Conservation (phyloP, 2,888 invertebrate species). For the Leptinotarsa haldemani region DNA sequence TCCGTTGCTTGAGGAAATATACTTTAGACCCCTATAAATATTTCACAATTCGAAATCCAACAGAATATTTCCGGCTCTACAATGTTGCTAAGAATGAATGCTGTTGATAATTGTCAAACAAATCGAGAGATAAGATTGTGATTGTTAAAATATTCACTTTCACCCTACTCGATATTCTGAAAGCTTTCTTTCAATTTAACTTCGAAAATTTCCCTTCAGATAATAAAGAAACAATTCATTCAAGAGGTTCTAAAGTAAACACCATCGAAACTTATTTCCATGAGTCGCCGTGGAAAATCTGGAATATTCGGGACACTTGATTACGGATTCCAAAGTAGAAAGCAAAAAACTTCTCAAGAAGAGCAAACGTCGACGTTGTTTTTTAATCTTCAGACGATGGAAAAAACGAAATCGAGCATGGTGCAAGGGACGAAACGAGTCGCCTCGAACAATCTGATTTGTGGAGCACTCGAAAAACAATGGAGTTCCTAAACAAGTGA, state of each 20-base stretch:
- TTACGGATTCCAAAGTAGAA: background rate
- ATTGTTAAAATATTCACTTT: too few species aligned
- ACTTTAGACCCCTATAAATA: too few species aligned
- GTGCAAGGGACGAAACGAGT: too few species aligned
- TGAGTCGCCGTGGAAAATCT: background rate
- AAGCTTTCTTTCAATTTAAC: constrained; percentile 8
- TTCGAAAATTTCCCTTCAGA: background rate
- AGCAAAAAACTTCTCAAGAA: background rate
- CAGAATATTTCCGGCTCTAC: too few species aligned
- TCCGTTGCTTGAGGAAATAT: too few species aligned
- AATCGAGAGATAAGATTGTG: too few species aligned
- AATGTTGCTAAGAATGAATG: too few species aligned
- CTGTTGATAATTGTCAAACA: too few species aligned
- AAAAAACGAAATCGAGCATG: background rate
- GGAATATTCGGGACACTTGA: background rate
- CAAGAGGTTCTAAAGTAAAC: constrained; percentile 15
- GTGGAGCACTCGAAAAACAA: background rate
- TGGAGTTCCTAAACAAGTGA: background rate
- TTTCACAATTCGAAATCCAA: too few species aligned
- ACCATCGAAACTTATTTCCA: background rate
- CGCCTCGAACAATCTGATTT: too few species aligned
- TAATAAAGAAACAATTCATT: constrained; percentile 12
- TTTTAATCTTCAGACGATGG: background rate
- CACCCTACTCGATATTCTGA: too few species aligned
- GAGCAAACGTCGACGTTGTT: background rate